Conservation (phyloP, 1,140 invertebrate species). For the Polypedilum pembai region DNA sequence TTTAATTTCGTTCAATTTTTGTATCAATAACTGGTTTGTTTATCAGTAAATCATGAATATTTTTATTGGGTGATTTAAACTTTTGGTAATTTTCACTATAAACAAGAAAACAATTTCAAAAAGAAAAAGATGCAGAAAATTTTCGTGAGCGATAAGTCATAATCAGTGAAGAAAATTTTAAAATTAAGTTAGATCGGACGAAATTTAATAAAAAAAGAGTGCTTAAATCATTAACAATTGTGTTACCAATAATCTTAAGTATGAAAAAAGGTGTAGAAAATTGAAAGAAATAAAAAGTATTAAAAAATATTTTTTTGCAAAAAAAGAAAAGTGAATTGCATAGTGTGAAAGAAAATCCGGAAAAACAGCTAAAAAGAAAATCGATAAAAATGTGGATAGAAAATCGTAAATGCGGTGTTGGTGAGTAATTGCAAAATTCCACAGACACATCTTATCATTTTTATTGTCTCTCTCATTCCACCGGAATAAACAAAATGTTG, state of each 20-base stretch:
- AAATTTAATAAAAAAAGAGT: not conserved
- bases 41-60: no score
- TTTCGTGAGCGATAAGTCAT: no score
- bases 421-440: not conserved
- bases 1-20: no score
- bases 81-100: no score
- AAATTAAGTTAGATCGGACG: not conserved
- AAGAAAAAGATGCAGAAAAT: no score
- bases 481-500: not conserved
- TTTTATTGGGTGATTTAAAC: no score
- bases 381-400: constrained; percentile 26
- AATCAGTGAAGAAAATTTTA: no score
- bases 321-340: not conserved
- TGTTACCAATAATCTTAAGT: not conserved
- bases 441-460: not conserved
- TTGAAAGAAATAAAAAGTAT: not conserved
- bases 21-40: no score
- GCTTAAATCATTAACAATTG: not conserved
- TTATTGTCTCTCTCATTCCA: no score
- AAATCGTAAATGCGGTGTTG: constrained; percentile 13
- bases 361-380: not conserved
- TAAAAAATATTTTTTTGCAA: not conserved
- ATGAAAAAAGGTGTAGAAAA: not conserved
- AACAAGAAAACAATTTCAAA: no score
- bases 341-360: constrained; percentile 13